Evolutionary conservation across 1,140 invertebrate genomes (phyloP), one percentile per base, ranked within the genome.

Genomic region (Magallana gigas): DNA sequence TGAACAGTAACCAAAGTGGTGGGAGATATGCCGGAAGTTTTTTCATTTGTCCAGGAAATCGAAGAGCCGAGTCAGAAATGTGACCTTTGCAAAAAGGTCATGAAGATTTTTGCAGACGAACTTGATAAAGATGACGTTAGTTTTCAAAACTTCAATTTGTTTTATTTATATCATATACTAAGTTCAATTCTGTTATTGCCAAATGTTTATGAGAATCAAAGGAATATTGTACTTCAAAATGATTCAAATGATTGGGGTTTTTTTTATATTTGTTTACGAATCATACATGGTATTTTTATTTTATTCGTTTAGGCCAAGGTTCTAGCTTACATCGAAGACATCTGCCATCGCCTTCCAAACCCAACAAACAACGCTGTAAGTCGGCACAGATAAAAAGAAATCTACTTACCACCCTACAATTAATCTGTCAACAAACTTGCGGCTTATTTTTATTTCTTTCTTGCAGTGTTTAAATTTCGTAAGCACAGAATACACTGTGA

Each of bases 321-420:
- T 18, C 36, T 57, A 57, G 80, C 48, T 56, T 82, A 82, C 80
- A 18, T 82, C 36, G 1, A 82, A n/a, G 80, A 58, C 57, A 82
- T 82, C 80, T 82, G 80, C 36, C 48, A 82, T n/a, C 80, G 80
- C 4, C 57, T 82, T 58, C 80, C 80, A 8, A 56, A 58, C 36
- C 80, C 80, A 23, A 82, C 80, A 16, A 58, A 57, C 14, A 58
- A 58, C 16, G 80, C 80, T 82, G 80, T 82, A 82, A 56, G 80
- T 48, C 36, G 5, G 2, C 5, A 48, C 36, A 48, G 5, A 48
- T 48, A 48, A 48, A 48, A 48, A 48, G 3, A 5, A 48, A 5
- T 4, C 36, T 5, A 48, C 36, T 48, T 48, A 48, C 36, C 36
- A 48, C 36, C 36, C 1, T 48, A 48, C 36, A 48, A 48, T 48